Evolutionary conservation across 2,888 invertebrate species (phyloP).

Genomic region (Bombylius discolor): DNA sequence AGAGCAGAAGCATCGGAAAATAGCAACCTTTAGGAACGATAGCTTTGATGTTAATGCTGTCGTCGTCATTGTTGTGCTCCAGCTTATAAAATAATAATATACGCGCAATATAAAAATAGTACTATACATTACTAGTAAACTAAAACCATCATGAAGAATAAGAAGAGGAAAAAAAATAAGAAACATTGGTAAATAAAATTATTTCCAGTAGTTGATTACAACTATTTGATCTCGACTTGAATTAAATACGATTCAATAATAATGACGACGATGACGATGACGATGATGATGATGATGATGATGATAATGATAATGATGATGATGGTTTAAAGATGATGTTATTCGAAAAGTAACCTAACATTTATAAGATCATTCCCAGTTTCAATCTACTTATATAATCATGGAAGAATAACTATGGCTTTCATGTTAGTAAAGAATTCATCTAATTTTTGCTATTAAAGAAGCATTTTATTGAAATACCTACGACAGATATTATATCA

Average conservation of each 20-base stretch:
- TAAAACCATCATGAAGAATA: background rate
- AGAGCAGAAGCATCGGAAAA: background rate
- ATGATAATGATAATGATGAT: background rate
- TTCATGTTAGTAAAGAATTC: no score
- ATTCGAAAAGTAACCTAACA: no score
- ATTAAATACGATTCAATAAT: slow-evolving; percentile 13
- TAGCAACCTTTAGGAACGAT: background rate
- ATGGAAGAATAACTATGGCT: no score
- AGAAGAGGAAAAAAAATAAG: background rate
- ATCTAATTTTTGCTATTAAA: no score
- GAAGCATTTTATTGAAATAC: no score
- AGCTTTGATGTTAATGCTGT: background rate
- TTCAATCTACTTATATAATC: no score
- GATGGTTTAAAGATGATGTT: background rate
- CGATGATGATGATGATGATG: background rate
- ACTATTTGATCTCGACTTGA: slow-evolving; percentile 18
- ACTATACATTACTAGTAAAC: background rate
- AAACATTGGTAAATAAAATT: slow-evolving; percentile 9
- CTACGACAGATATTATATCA: no score
- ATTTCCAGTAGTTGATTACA: slow-evolving; percentile 22
- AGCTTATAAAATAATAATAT: no score
- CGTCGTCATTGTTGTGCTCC: background rate
- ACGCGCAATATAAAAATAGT: no score
- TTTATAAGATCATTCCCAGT: no score
- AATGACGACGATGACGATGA: background rate